Base-by-base conservation (phyloP, 2,113 vertebrate species). In the Zosterops borbonicus region DNA sequence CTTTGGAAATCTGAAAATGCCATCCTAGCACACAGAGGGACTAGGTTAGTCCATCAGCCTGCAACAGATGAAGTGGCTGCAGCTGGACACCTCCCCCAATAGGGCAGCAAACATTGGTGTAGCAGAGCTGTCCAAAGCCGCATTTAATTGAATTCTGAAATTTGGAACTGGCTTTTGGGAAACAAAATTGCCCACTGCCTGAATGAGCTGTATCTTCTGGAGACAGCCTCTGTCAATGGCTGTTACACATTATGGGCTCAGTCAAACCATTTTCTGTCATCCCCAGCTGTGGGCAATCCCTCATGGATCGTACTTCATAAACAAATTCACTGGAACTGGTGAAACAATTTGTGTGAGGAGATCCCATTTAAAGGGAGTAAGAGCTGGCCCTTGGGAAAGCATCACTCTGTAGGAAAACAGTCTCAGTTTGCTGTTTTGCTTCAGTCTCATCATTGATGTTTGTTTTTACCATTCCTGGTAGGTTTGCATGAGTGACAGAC, bases 1-100 rank as follows among this genome's bases (percentile, higher is more conserved):
- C 44, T 97, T 62, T 97, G 84, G 92, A 99, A 99, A 84, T 99
- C 99, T 0, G 95, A 92, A 87, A 98, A 99, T 8, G 99, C 97
- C 98, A 99, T 99, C 99, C 99, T 99, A 89, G 47, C 18, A 70
- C 20, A 64, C 44, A 63, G 81, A 81, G 69, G 94, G 50, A 58
- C 5, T 11, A 17, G 27, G 44, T 84, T 53, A 77, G 27, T 42
- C 49, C 44, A n/a, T 62, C 49, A 87, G 24, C 52, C 39, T 33
- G 42, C 19, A 82, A 78, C 27, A 80, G 58, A 14, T 2, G 1
- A 74, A 52, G 6, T 3, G 1, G 20, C 59, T 41, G 35, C 41
- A 35, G 37, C 25, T 6, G n/a, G 67, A 80, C 49, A 60, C n/a
- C 6, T 67, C 47, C 83, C 71, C 55, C 47, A 83, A 3, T 0